A percentile compares a stretch with the other conserved stretches of the same genome.
These are phyloP conservation scores for Cyanistes caeruleus DNA, from an alignment of 2,113 vertebrate genomes.

Conservation along the genomic window DNA sequence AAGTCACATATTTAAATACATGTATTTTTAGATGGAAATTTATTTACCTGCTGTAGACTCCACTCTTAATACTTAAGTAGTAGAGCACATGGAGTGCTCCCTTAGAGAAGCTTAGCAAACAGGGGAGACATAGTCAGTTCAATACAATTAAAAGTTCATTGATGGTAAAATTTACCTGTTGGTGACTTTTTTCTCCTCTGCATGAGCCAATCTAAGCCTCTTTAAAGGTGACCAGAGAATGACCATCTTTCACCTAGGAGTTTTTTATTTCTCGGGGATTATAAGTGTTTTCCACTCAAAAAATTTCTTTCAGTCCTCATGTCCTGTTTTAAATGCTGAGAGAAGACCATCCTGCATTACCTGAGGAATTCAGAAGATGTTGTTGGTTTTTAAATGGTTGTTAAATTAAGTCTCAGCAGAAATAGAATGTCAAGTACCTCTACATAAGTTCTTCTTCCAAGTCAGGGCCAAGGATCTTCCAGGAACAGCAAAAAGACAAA, in stretches of 20 bases:
- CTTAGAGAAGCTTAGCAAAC: neutral
- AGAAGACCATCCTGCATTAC: neutral
- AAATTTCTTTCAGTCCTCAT: neutral
- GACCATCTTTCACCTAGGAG: neutral
- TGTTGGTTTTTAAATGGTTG: neutral
- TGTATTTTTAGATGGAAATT: neutral
- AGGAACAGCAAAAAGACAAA: neutral
- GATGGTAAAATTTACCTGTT: neutral
- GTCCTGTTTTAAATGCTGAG: neutral
- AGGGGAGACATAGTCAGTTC: neutral
- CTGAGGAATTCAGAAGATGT: neutral
- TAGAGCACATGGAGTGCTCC: neutral
- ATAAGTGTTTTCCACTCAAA: neutral
- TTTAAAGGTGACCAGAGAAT: neutral
- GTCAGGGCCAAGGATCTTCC: neutral
- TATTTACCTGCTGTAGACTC: neutral
- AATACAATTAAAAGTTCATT: neutral
- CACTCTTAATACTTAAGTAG: neutral
- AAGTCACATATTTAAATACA: neutral
- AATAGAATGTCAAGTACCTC: neutral
- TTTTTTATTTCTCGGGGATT: neutral
- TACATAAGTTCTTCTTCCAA: neutral
- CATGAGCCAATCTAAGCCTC: neutral
- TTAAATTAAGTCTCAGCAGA: neutral
- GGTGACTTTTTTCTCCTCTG: neutral